Base-by-base conservation (phyloP, 2,888 invertebrate species). In the Mythimna ferrago region DNA sequence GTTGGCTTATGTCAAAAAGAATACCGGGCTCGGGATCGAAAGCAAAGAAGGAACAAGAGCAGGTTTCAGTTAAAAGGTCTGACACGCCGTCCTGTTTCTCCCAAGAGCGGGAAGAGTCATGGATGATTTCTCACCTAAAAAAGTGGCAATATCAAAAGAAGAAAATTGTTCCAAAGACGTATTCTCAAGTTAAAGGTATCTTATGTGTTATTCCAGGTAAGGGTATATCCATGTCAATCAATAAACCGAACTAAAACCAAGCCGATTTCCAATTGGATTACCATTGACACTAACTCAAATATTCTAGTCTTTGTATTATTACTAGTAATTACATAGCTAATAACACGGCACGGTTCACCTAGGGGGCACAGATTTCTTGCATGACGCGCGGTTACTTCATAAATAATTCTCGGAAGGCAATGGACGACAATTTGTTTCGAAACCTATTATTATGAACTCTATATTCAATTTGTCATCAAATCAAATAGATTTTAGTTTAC, bases 351-450 rank as follows among this genome's bases (percentile, higher is more conserved):
- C 6, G 56, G 32, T 7, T 44, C 21, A 19, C 10, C 54, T 57
- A 11, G 58, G 11, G 51, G 70, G 56, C 61, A 61, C 53, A 44
- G 78, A 77, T 81, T 81, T 81, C 57, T 54, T 38, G 56, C 5
- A 35, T n/a, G 61, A 48, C 35, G 62, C 6, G 48, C 48, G 16
- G 48, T 57, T 11, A 32, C 32, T 10, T 77, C 71, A 26, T 80
- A n/a, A 80, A 81, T 80, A 81, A 80, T 80, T 80, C 81, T 9
- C 58, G 11, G 21, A 14, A 71, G 51, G 66, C 44, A 7, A 48
- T 38, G 44, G 54, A 54, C 58, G 60, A 53, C 41, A 57, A 54
- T 66, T 68, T 21, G 35, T 26, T 54, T 66, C 35, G n/a, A 53
- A 70, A 60, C 81, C 64, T 1, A 41, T 70, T 61, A 76, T 76